Base-by-base conservation (phyloP, 2,113 vertebrate genomes). In the Sebastes schlegelii region DNA sequence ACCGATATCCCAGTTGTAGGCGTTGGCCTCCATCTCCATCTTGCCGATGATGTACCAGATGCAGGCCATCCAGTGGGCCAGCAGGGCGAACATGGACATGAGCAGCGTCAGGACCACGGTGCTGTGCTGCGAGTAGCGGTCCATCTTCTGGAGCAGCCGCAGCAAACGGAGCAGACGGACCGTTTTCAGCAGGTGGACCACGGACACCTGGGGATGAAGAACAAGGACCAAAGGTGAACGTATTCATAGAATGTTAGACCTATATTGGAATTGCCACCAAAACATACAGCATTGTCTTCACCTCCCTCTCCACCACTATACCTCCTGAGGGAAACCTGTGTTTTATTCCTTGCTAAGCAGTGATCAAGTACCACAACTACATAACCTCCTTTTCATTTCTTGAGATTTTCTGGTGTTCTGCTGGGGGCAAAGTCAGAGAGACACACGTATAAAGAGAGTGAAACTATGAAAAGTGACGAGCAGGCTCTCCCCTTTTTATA, bases 11-110 rank as follows among this genome's bases (percentile, higher is more conserved):
- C 98, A 99, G 63, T 96, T 96, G 40, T 97, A 94, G 17, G 96
- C 94, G 48, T 98, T 98, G 93, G 96, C 95, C 88, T 99, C 97
- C 94, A 98, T 97, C 95, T 99, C 98, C 95, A 97, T 98, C 90
- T 97, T 99, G 87, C 98, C 98, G 58, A 99, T 99, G 92, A 99
- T 97, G 73, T 98, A 99, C 98, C 98, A 99, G 96, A 99, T 98
- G 92, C 98, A 99, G 34, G 98, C 98, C 98, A 99, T 99, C 98
- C 98, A 99, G 93, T 99, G 98, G 43, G 97, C 98, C 70, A 99
- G 95, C 88, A 99, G 95, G 14, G 98, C 98, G 81, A 99, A 99
- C 97, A 99, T 98, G 87, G 97, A 99, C 98, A 99, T 99, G 72
- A 99, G 97, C 71, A 99, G 95, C 0, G 98, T 99, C 77, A 99